These are phyloP conservation scores for Rhyzopertha dominica DNA, from an alignment of 1,140 invertebrate genomes.

Conservation along the genomic window DNA sequence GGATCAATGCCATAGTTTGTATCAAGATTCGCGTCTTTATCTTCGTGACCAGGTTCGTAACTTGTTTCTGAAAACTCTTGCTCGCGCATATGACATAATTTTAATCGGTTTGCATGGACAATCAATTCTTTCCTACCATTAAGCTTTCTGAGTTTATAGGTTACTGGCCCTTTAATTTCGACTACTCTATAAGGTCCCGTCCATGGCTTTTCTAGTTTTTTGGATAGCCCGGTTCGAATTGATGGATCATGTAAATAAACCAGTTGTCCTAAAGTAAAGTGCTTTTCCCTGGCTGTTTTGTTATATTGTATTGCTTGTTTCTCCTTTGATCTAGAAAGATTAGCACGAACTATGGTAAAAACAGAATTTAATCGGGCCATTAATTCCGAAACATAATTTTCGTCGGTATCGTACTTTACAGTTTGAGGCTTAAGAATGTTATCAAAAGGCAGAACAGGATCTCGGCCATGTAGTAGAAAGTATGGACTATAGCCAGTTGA, in stretches of 20 bases:
- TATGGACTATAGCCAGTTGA: conserved; percentile 9
- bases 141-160: too few relatives aligned
- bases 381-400: conserved; percentile 8
- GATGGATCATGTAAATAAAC: conserved; percentile 3
- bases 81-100: background rate
- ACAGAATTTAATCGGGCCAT: conserved; percentile 2
- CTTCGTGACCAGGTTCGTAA: too few relatives aligned
- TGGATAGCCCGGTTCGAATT: background rate
- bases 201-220: background rate
- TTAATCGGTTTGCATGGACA: conserved; percentile 5
- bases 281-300: background rate
- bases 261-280: background rate
- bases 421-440: background rate
- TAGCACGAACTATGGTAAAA: background rate
- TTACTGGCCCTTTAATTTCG: too few relatives aligned
- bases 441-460: conserved; percentile 7
- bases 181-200: too few relatives aligned
- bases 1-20: too few relatives aligned
- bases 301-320: conserved; percentile 6
- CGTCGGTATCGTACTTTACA: conserved; percentile 3
- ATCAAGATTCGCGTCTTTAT: too few relatives aligned
- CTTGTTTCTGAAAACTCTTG: too few relatives aligned
- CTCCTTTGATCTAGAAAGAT: too few relatives aligned
- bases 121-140: conserved; percentile 1
- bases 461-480: conserved; percentile 7